These are phyloP conservation scores for Perca flavescens DNA, from an alignment of 2,113 vertebrate species.

Conservation along the genomic window DNA sequence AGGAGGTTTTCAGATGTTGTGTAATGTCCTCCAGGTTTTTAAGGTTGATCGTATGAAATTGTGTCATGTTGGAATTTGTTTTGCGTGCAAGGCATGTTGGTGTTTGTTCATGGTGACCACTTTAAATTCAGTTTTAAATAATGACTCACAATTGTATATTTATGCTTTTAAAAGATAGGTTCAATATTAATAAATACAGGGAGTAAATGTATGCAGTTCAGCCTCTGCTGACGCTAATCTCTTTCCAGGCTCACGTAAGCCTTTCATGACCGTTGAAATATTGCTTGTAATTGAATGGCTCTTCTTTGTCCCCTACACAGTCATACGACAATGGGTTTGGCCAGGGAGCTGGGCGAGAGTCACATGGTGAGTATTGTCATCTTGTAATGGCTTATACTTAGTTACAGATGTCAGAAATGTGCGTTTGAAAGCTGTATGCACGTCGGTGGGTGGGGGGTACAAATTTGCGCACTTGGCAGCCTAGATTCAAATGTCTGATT, in stretches of 20 bases:
- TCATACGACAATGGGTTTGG: conserved; percentile 96
- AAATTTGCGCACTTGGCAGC: not conserved
- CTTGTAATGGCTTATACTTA: not conserved
- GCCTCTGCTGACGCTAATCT: not conserved
- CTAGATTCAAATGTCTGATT: not conserved
- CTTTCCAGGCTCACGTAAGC: not conserved
- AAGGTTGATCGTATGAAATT: no score
- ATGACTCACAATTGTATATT: not conserved
- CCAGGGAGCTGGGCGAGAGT: conserved; percentile 95
- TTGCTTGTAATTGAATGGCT: conserved; percentile 12
- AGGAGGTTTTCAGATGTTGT: no score
- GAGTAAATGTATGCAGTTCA: not conserved
- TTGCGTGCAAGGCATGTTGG: no score
- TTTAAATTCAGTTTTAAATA: not conserved
- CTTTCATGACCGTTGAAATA: not conserved
- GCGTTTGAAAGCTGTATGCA: not conserved
- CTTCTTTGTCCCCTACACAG: conserved; percentile 82
- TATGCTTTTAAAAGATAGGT: not conserved
- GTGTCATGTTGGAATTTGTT: no score
- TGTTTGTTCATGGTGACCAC: not conserved
- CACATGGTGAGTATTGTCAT: conserved; percentile 91
- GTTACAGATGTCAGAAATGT: not conserved
- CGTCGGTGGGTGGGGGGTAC: not conserved
- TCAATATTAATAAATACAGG: not conserved
- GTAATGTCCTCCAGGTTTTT: no score